A percentile compares a stretch with the other conserved stretches of the same genome.
These are phyloP conservation scores for Vireo griseus DNA, from an alignment of 2,797 vertebrate species.

Conservation along the genomic window DNA sequence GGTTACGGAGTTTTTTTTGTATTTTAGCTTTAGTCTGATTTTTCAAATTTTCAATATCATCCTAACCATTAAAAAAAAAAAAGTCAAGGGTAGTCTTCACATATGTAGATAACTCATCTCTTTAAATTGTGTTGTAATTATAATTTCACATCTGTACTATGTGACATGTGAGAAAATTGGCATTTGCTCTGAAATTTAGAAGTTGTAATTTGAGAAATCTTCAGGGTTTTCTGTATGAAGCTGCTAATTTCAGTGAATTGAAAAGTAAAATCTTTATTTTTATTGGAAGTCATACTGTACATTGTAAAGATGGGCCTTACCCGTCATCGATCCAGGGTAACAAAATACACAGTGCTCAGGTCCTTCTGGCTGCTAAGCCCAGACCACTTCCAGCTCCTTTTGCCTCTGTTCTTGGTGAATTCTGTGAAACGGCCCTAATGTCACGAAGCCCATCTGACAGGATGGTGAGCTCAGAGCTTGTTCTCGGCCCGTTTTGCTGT, in stretches of 20 bases:
- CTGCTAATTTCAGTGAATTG: not conserved
- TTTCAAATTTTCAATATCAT: not conserved
- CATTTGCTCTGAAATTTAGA: not conserved
- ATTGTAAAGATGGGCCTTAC: not conserved
- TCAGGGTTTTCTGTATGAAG: not conserved
- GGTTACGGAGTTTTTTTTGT: not conserved
- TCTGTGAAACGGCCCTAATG: not conserved
- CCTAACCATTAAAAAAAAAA: not conserved
- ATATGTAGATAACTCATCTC: not conserved
- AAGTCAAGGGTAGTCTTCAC: not conserved
- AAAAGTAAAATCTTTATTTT: not conserved
- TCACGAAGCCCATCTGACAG: not conserved
- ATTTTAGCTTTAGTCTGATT: not conserved
- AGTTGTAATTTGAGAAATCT: not conserved
- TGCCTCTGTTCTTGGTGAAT: not conserved
- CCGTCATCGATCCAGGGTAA: not conserved
- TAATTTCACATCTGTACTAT: not conserved
- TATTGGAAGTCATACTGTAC: not conserved
- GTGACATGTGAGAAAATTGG: not conserved
- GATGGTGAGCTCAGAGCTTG: not conserved
- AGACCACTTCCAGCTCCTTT: not conserved
- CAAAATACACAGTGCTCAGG: not conserved
- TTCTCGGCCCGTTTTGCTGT: not conserved
- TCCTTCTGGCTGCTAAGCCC: not conserved
- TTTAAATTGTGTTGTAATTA: not conserved